These are phyloP conservation scores for Neosilurus hyrtlii DNA, from an alignment of 2,797 vertebrate species.

Conservation along the genomic window DNA sequence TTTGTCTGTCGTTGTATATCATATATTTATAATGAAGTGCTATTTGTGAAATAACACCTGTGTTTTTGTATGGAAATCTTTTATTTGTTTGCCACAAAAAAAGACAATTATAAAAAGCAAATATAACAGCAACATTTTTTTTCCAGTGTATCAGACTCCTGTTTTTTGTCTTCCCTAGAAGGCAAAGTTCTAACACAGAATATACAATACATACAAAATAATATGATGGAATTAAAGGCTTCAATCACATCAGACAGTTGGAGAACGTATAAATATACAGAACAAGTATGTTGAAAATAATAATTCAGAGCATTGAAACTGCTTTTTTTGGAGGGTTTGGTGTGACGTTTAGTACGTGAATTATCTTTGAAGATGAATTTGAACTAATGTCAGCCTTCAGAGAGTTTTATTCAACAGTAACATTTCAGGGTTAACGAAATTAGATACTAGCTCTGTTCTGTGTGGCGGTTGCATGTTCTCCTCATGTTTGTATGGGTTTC, in stretches of 20 bases:
- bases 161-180: slow-evolving; percentile 59
- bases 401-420: too few relatives aligned
- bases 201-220: slow-evolving; percentile 58
- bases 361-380: neutral
- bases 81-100: slow-evolving; percentile 8
- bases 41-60: slow-evolving; percentile 10
- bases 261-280: slow-evolving; percentile 6
- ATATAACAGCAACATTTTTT: slow-evolving; percentile 49
- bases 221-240: slow-evolving; percentile 52
- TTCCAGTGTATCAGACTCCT: slow-evolving; percentile 82
- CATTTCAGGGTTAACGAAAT: too few relatives aligned
- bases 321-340: neutral
- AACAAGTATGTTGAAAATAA: neutral
- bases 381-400: neutral
- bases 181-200: slow-evolving; percentile 68
- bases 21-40: neutral
- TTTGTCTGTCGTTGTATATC: slow-evolving; percentile 38
- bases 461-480: too few relatives aligned
- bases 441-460: too few relatives aligned
- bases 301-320: neutral
- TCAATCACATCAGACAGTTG: neutral
- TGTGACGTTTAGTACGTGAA: neutral
- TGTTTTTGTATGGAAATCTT: neutral
- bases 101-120: slow-evolving; percentile 17
- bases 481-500: too few relatives aligned